A percentile compares a stretch with the other conserved stretches of the same genome.
Conservation (phyloP, 1,140 invertebrate species). For the Ylistrum balloti region DNA sequence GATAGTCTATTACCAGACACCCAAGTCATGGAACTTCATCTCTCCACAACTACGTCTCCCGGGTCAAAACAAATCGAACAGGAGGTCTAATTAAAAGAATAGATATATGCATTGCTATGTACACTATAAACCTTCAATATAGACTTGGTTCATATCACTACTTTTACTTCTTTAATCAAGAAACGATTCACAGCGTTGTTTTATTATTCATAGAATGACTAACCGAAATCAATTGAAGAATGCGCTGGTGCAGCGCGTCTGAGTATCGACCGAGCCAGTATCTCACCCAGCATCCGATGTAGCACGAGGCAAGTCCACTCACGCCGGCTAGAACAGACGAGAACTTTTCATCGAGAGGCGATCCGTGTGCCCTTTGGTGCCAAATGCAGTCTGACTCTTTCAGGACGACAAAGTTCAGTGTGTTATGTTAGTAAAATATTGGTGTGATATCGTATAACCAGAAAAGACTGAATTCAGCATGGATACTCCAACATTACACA, state of each 20-base stretch:
- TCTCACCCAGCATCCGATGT: slow-evolving; percentile 11
- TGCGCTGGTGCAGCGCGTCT: slow-evolving; percentile 9
- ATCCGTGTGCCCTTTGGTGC: slow-evolving; percentile 1
- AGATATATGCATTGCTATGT: not conserved
- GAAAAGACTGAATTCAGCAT: not conserved
- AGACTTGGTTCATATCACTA: not conserved
- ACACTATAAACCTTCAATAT: not conserved
- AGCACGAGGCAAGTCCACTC: not conserved
- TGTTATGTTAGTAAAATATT: slow-evolving; percentile 24
- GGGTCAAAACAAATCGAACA: not conserved
- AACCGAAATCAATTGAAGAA: slow-evolving; percentile 35
- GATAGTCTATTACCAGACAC: not conserved
- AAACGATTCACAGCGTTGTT: slow-evolving; percentile 26
- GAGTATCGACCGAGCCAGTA: not conserved
- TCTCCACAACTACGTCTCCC: not conserved
- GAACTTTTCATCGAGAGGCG: slow-evolving; percentile 23
- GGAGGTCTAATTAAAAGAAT: not conserved
- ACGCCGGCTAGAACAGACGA: slow-evolving; percentile 1
- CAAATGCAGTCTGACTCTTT: not conserved
- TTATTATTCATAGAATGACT: slow-evolving; percentile 36
- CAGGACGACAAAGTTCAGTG: not conserved
- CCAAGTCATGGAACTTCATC: not conserved
- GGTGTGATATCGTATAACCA: not conserved
- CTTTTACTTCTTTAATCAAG: slow-evolving; percentile 31
- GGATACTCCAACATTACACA: not conserved